Conservation (phyloP, 2,888 invertebrate species). For the Macroteleia sp. region DNA sequence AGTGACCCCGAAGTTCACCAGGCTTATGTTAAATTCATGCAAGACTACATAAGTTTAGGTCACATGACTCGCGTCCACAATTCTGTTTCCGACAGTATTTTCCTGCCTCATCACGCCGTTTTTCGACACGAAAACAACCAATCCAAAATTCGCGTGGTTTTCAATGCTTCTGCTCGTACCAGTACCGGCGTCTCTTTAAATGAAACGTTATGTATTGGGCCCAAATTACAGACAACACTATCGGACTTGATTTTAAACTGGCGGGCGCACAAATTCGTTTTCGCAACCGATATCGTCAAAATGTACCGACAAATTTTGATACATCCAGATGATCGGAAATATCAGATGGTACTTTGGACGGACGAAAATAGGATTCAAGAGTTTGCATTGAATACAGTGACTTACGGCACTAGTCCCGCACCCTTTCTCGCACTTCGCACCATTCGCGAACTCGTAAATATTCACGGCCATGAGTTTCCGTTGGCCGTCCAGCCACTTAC, state of each 20-base stretch:
- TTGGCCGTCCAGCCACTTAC: background rate
- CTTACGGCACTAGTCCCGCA: background rate
- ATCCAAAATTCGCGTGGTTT: background rate
- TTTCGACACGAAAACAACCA: background rate
- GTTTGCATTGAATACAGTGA: constrained; percentile 4
- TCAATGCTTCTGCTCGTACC: background rate
- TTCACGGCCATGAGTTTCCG: background rate
- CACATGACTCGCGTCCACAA: background rate
- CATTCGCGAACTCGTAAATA: background rate
- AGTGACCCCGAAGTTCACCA: background rate
- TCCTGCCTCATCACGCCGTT: background rate
- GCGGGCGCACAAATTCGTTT: background rate
- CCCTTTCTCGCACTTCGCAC: background rate
- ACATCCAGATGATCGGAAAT: background rate
- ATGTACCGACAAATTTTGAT: constrained; percentile 7
- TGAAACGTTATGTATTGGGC: background rate
- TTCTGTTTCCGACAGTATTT: background rate
- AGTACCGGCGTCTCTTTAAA: background rate
- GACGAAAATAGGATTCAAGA: background rate
- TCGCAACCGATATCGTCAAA: background rate
- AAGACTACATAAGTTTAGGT: background rate
- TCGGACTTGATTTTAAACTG: background rate
- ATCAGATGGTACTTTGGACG: background rate
- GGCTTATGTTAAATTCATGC: background rate
- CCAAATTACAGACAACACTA: background rate